These are phyloP conservation scores for Botia almorhae DNA, from an alignment of 2,797 vertebrate genomes.

Conservation along the genomic window DNA sequence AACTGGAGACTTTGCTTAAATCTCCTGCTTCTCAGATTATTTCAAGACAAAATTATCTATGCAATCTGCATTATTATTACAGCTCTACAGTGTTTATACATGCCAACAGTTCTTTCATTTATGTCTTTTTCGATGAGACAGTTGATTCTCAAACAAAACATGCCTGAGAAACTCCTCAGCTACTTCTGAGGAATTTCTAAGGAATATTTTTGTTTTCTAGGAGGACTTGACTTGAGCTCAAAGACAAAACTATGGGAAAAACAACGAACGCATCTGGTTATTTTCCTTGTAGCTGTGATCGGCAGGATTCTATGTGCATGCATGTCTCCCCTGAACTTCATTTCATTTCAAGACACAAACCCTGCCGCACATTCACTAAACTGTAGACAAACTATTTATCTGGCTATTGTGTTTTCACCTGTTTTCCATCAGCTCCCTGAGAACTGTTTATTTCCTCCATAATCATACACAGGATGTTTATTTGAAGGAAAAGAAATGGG, in stretches of 20 bases:
- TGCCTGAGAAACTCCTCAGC: too few relatives aligned
- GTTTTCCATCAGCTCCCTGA: conserved; percentile 13
- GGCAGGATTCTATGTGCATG: background rate
- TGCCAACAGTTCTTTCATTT: too few relatives aligned
- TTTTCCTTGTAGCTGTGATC: conserved; percentile 13
- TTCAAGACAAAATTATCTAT: background rate
- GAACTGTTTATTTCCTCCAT: conserved; percentile 31
- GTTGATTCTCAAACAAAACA: too few relatives aligned
- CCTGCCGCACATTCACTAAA: background rate
- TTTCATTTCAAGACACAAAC: background rate
- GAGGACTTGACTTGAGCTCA: too few relatives aligned
- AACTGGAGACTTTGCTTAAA: background rate
- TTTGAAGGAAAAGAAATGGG: background rate
- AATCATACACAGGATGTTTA: conserved; percentile 43
- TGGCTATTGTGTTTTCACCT: conserved; percentile 18
- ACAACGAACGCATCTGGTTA: background rate
- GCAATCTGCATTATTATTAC: background rate
- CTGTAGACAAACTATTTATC: conserved; percentile 30
- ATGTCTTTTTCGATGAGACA: too few relatives aligned
- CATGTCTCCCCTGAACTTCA: background rate
- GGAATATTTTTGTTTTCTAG: too few relatives aligned
- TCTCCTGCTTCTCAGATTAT: too few relatives aligned
- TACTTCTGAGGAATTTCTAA: too few relatives aligned
- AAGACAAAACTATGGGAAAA: conserved; percentile 13
- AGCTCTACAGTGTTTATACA: too few relatives aligned